A percentile compares a stretch with the other conserved stretches of the same genome.
phyloP scores from a whole-genome alignment of 2,797 vertebrate genomes.

The Sebastes trivittatus region DNA sequence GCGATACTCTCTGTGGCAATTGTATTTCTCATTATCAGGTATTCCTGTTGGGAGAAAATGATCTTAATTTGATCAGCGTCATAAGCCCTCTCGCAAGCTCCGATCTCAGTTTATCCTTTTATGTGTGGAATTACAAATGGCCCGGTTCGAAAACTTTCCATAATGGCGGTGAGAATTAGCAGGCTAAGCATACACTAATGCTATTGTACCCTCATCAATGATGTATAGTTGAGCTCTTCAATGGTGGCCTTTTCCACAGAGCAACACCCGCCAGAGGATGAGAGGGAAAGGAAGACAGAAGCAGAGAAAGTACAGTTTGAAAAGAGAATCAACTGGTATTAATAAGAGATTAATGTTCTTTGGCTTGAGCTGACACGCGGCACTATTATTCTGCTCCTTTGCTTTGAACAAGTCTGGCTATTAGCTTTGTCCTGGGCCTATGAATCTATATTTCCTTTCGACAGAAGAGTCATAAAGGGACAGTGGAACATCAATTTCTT shows the following conservation, averaged over 20 bases:
- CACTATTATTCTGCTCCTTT: constrained; percentile 67
- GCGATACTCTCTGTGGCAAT: constrained; percentile 46
- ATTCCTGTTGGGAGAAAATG: constrained; percentile 68
- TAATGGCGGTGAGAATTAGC: constrained; percentile 73
- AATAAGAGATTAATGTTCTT: constrained; percentile 78
- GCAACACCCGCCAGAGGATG: constrained; percentile 47
- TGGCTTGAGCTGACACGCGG: constrained; percentile 58
- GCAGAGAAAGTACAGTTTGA: constrained; percentile 58
- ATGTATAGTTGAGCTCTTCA: constrained; percentile 75
- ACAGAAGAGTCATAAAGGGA: constrained; percentile 76
- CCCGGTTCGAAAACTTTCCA: constrained; percentile 72
- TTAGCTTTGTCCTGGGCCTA: constrained; percentile 71
- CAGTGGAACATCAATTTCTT: constrained; percentile 77
- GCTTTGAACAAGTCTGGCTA: constrained; percentile 65
- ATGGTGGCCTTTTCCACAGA: constrained; percentile 65
- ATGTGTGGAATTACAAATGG: constrained; percentile 72
- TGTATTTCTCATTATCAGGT: constrained; percentile 70
- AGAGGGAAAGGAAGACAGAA: constrained; percentile 38
- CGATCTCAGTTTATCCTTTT: constrained; percentile 73
- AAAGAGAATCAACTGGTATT: constrained; percentile 76
- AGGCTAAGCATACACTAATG: constrained; percentile 75
- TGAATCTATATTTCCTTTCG: constrained; percentile 77
- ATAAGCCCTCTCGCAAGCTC: constrained; percentile 58
- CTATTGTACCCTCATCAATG: constrained; percentile 80
- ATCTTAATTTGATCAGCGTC: constrained; percentile 76